phyloP scores from a whole-genome alignment of 2,113 vertebrate genomes.

The Megaceryle torquata region DNA sequence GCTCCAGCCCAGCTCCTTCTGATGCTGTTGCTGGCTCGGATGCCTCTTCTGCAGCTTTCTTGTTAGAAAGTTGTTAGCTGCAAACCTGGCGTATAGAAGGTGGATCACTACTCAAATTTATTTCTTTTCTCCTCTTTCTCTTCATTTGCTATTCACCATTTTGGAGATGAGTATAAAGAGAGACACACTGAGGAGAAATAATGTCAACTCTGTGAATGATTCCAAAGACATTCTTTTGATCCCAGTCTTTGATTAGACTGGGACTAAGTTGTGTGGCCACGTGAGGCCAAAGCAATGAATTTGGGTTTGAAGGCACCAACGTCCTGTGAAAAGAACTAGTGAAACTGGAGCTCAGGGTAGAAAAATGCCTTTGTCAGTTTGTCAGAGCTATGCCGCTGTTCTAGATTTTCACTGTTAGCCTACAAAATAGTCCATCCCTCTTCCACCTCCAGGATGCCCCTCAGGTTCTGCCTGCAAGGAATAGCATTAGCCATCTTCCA shows the following conservation, averaged over 20 bases:
- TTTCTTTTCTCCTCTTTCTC: not conserved
- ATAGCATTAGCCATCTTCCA: not conserved
- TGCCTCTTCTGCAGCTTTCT: not conserved
- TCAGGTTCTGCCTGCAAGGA: not conserved
- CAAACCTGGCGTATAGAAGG: not conserved
- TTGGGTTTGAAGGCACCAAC: not conserved
- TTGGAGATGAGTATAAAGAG: not conserved
- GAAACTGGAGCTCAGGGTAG: not conserved
- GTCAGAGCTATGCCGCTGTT: not conserved
- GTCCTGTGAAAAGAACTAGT: not conserved
- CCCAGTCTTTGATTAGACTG: not conserved
- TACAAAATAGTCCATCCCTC: not conserved
- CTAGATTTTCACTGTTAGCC: not conserved
- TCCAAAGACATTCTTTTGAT: not conserved
- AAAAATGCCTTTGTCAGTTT: not conserved
- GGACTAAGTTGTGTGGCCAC: not conserved
- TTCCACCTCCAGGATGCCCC: not conserved
- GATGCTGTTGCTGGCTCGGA: not conserved
- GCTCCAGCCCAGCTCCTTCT: slow-evolving; percentile 2
- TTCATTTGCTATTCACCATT: not conserved
- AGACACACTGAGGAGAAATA: not conserved
- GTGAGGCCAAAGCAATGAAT: not conserved
- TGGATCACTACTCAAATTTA: not conserved
- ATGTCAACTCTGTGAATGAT: not conserved
- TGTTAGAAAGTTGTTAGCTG: not conserved